phyloP scores from a whole-genome alignment of 2,888 invertebrate species.

The Spodoptera picta region DNA sequence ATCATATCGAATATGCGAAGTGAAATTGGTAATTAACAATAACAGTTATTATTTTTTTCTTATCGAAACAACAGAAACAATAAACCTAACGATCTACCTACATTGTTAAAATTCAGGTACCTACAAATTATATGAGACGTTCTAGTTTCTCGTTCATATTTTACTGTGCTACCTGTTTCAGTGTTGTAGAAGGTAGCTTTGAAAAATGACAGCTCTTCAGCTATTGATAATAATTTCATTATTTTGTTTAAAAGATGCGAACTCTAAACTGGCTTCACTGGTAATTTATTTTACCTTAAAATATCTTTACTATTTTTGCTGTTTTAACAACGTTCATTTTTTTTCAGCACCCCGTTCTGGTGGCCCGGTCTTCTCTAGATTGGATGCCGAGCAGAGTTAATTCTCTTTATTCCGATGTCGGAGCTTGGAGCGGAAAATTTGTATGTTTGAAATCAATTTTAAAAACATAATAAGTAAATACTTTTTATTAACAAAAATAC shows the following conservation, averaged over 20 bases:
- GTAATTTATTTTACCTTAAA: slow-evolving; percentile 21
- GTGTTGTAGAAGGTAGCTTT: neutral
- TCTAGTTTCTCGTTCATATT: no score
- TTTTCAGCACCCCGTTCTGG: slow-evolving; percentile 80
- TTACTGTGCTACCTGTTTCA: no score
- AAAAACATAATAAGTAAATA: no score
- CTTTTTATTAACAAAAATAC: no score
- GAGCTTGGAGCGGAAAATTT: slow-evolving; percentile 86
- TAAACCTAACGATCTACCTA: no score
- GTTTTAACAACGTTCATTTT: neutral
- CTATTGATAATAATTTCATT: slow-evolving; percentile 4
- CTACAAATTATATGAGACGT: no score
- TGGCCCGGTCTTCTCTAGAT: slow-evolving; percentile 82
- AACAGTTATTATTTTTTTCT: no score
- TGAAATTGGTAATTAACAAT: no score
- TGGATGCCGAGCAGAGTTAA: slow-evolving; percentile 86
- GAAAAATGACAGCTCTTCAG: slow-evolving; percentile 27
- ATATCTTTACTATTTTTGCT: neutral
- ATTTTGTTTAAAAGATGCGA: slow-evolving; percentile 21
- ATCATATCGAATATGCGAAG: no score
- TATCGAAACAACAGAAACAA: no score
- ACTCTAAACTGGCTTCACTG: slow-evolving; percentile 46
- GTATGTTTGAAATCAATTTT: slow-evolving; percentile 62
- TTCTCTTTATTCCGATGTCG: slow-evolving; percentile 84
- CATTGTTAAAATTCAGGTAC: no score